Base-by-base conservation (phyloP, 2,888 invertebrate species). In the Philopedon plagiatum region DNA sequence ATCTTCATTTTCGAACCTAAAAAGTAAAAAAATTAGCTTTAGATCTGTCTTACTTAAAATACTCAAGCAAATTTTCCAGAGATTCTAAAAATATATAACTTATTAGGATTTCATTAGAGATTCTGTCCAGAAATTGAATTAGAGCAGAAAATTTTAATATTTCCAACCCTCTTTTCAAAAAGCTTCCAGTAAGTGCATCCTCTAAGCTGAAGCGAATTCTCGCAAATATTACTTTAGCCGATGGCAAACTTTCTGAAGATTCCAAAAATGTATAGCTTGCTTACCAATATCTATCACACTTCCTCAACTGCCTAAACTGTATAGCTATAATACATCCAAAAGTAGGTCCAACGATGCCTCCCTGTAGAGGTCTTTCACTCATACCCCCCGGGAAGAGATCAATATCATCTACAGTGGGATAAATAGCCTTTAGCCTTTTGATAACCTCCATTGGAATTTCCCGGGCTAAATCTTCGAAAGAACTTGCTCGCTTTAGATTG, bases 331-430 rank as follows among this genome's bases (percentile, higher is more conserved):
- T 94, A 82, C 96, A 94, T 9, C 96, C 97, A 81, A 98, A 94
- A 0, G 98, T 98, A 0, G 98, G 98, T 2, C 98, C 98, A 0
- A 98, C 94, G 0, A 96, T 86, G 3, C 96, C 97, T 5, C 98
- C 98, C 80, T 94, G 94, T 5, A 96, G 87, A 0, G 95, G 94
- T 57, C 93, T 88, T 84, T 95, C 94, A 78, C 96, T 94, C 92
- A 98, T 93, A 1, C 97, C 95, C 18, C 98, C 98, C 0, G 97
- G 95, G 90, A 98, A 99, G 1, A 98, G 88, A 85, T 99, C 96
- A 66, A 99, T 96, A 84, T 99, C 98, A 81, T 98, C 97, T 0
- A 98, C 97, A 1, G 94, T 93, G 0, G 93, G 90, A 84, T 95
- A 96, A 74, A 95, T 92, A 71, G 93, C 89, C 85, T 94, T 94